A percentile compares a stretch with the other conserved stretches of the same genome.
Evolutionary conservation across 2,113 vertebrate genomes (phyloP).

Genomic region (Craseonycteris thonglongyai): DNA sequence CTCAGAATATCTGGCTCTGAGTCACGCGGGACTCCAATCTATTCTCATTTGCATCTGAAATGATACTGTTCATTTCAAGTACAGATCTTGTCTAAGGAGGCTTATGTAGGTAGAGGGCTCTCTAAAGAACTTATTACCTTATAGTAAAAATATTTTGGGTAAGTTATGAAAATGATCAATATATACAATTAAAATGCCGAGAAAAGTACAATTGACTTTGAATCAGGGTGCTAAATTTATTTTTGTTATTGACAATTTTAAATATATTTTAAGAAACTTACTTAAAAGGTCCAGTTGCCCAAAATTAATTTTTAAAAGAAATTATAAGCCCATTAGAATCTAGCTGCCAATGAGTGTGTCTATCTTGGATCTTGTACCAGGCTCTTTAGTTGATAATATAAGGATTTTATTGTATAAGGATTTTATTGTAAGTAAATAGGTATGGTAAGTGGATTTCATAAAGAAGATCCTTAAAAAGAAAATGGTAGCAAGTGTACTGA

Average conservation of each 20-base stretch:
- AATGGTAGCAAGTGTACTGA: not conserved
- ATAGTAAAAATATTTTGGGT: conserved; percentile 5
- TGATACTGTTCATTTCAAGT: not conserved
- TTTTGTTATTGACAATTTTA: not conserved
- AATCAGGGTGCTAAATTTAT: not conserved
- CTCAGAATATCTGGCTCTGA: not conserved
- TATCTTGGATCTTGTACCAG: not conserved
- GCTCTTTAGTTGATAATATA: not conserved
- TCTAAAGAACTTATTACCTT: not conserved
- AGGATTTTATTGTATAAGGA: not conserved
- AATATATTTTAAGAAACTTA: not conserved
- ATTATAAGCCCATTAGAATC: not conserved
- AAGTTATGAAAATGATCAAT: not conserved
- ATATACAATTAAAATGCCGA: not conserved
- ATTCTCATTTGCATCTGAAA: not conserved
- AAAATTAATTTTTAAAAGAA: not conserved
- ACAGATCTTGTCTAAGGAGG: not conserved
- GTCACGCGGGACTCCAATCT: not conserved
- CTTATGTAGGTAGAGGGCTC: not conserved
- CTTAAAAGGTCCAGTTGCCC: not conserved
- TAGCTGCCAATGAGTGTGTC: not conserved
- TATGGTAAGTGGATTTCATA: not conserved
- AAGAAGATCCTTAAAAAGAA: not conserved
- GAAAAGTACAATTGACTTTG: not conserved
- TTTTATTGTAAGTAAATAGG: not conserved